Conservation (phyloP, 2,797 vertebrate species). For the Lutjanus argentimaculatus region DNA sequence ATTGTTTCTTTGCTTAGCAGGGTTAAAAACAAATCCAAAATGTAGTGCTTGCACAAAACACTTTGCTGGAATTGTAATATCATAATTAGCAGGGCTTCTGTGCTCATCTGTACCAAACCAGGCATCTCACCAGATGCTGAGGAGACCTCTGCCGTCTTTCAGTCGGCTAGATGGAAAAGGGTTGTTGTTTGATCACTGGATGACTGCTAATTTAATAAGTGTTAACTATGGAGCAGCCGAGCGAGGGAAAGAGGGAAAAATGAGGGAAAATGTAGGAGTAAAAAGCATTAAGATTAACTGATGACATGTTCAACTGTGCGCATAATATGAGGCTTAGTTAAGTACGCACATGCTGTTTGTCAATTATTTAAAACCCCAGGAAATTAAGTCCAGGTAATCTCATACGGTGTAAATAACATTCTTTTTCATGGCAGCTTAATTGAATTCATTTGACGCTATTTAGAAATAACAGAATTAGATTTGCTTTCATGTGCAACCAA, state of each 20-base stretch:
- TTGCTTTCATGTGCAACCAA: slow-evolving; percentile 52
- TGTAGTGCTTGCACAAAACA: slow-evolving; percentile 23
- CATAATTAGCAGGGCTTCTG: slow-evolving; percentile 74
- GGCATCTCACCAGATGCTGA: slow-evolving; percentile 72
- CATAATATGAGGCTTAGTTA: slow-evolving; percentile 83
- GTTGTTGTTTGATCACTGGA: slow-evolving; percentile 80
- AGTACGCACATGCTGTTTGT: slow-evolving; percentile 83
- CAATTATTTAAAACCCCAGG: slow-evolving; percentile 83
- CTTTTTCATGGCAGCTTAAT: slow-evolving; percentile 79
- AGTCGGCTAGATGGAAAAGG: slow-evolving; percentile 62
- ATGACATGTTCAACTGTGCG: slow-evolving; percentile 85
- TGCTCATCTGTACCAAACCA: slow-evolving; percentile 46
- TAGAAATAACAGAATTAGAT: slow-evolving; percentile 74
- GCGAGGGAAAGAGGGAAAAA: slow-evolving; percentile 62
- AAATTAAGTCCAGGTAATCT: slow-evolving; percentile 84
- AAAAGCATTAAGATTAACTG: slow-evolving; percentile 81
- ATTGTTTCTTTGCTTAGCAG: slow-evolving; percentile 57
- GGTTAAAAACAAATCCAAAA: slow-evolving; percentile 53
- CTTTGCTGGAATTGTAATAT: slow-evolving; percentile 57
- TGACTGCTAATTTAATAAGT: slow-evolving; percentile 83
- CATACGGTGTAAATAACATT: slow-evolving; percentile 83
- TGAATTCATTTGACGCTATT: slow-evolving; percentile 77
- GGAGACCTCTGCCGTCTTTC: slow-evolving; percentile 75
- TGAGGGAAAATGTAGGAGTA: slow-evolving; percentile 69
- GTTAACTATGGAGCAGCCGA: slow-evolving; percentile 75